phyloP scores from a whole-genome alignment of 2,888 invertebrate genomes.

The Chesias legatella region DNA sequence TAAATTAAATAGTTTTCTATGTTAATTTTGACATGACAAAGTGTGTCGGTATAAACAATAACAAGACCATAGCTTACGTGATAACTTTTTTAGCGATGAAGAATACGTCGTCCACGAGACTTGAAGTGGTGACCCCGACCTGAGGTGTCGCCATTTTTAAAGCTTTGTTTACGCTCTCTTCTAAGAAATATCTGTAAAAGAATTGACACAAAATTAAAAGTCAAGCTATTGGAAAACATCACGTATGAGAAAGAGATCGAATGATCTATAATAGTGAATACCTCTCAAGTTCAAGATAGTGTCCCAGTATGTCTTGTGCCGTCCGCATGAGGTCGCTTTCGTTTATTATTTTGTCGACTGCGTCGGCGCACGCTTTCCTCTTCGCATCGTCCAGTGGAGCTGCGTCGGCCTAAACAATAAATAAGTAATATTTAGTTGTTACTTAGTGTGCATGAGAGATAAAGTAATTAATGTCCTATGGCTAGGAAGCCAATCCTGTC shows the following conservation, averaged over 20 bases:
- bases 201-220: too few relatives aligned
- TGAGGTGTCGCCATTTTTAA: slow-evolving; percentile 88
- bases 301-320: slow-evolving; percentile 91
- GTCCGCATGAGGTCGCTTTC: slow-evolving; percentile 87
- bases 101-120: slow-evolving; percentile 98
- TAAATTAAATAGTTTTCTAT: too few relatives aligned
- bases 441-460: too few relatives aligned
- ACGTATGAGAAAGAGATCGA: neutral
- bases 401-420: slow-evolving; percentile 48
- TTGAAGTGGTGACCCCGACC: slow-evolving; percentile 88
- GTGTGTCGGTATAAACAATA: too few relatives aligned
- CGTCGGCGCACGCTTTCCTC: slow-evolving; percentile 38
- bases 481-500: too few relatives aligned
- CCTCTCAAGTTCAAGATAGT: slow-evolving; percentile 95
- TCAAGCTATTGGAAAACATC: too few relatives aligned
- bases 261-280: slow-evolving; percentile 28
- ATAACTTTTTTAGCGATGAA: slow-evolving; percentile 98
- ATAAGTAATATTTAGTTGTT: too few relatives aligned
- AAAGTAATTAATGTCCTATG: too few relatives aligned
- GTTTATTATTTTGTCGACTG: slow-evolving; percentile 82
- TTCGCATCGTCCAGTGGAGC: slow-evolving; percentile 41
- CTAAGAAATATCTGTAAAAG: slow-evolving; percentile 89
- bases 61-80: slow-evolving; percentile 61
- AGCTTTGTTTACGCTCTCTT: slow-evolving; percentile 96
- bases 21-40: too few relatives aligned